Evolutionary conservation across 2,888 invertebrate species (phyloP), one percentile per base, ranked within the genome.

Genomic region (Camponotus fellah): DNA sequence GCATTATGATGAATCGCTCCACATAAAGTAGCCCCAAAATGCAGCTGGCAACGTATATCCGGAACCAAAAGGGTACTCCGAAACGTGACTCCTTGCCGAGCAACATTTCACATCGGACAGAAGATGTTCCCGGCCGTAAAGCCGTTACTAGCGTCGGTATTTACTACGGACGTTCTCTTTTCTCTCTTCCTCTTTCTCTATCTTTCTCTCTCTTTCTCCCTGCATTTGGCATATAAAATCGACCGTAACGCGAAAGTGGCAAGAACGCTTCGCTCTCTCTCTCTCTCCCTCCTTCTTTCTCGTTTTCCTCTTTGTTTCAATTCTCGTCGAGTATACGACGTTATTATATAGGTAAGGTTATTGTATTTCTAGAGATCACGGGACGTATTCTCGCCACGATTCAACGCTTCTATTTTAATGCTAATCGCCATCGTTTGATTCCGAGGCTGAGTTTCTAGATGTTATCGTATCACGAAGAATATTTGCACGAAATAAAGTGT

Each of bases 141-240:
- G 79, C 46, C 79, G 71, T 80, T 80, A 80, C 60, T 80, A 60
- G 71, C 79, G 46, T 53, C n/a, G n/a, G 53, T 79, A 79, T 79
- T 79, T 79, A 79, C 79, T 71, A 79, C 71, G 14, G 43, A 8
- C 53, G 64, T 58, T 46, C 14, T 60, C 32, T 32, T 12, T 34
- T 64, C 46, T 34, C 43, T 68, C 32, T 68, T n/a, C 17, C 8
- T 49, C 69, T 5, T 12, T 12, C 34, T 43, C 9, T 46, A 17
- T 37, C 21, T n/a, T n/a, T 40, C 8, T 43, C 26, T 53, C 34
- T 32, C 34, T 37, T 0, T 26, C 14, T 21, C 37, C 34, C 40
- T 66, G 3, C 4, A n/a, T 60, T 80, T 60, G 46, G n/a, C 60
- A 79, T 79, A 49, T 79, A 80, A 71, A 80, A 80, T 71, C 60